A percentile compares a stretch with the other conserved stretches of the same genome.
These are phyloP conservation scores for Agapornis canus DNA, from an alignment of 2,797 vertebrate genomes.

Conservation along the genomic window DNA sequence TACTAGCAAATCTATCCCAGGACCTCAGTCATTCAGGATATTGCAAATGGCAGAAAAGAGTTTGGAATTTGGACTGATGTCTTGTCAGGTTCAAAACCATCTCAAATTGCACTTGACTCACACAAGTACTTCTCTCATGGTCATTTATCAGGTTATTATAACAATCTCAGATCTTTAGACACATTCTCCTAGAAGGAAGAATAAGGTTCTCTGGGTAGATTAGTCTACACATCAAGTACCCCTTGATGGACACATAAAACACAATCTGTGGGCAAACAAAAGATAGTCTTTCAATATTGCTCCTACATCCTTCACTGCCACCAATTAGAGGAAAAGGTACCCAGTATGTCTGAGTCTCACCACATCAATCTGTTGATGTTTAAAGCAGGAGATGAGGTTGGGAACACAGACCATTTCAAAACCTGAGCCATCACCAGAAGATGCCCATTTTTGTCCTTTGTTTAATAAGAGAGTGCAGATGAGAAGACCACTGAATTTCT, in stretches of 20 bases:
- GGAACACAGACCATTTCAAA: not conserved
- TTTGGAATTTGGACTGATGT: not conserved
- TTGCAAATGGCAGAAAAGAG: not conserved
- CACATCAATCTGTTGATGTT: not conserved
- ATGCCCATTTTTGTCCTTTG: not conserved
- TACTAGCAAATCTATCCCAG: not conserved
- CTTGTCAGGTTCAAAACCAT: not conserved
- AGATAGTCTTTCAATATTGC: not conserved
- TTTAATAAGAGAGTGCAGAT: not conserved
- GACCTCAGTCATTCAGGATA: not conserved
- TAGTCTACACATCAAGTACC: not conserved
- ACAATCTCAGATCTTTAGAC: not conserved
- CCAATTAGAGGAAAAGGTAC: not conserved
- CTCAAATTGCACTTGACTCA: not conserved
- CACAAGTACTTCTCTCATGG: not conserved
- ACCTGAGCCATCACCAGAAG: not conserved
- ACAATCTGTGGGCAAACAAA: not conserved
- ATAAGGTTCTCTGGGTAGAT: not conserved
- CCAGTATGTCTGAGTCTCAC: not conserved
- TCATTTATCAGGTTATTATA: not conserved
- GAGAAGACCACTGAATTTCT: not conserved
- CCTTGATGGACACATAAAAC: not conserved
- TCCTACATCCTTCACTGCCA: not conserved
- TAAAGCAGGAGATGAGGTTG: not conserved
- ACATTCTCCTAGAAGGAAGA: not conserved